Conservation (phyloP, 1,140 invertebrate species). For the Drosophila rufa region DNA sequence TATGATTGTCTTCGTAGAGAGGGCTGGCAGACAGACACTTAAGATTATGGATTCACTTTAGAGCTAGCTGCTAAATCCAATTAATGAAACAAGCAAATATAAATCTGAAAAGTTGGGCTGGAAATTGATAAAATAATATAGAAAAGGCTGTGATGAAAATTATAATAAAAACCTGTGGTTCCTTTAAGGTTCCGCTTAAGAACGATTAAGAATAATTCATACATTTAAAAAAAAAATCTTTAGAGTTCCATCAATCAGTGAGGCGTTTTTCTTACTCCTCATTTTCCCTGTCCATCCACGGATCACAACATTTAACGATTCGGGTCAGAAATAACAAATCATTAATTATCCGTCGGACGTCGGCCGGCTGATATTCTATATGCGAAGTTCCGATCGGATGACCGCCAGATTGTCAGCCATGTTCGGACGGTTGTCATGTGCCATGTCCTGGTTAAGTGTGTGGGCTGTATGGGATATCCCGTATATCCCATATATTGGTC, state of each 20-base stretch:
- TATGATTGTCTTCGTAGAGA: constrained; percentile 53
- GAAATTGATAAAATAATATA: neutral
- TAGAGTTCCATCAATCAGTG: constrained; percentile 30
- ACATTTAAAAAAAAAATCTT: no score
- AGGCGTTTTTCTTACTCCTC: neutral
- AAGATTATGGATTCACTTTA: constrained; percentile 22
- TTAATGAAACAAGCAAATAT: constrained; percentile 22
- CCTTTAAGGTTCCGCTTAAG: no score
- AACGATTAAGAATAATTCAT: no score
- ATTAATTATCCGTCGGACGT: constrained; percentile 49
- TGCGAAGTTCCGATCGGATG: constrained; percentile 70
- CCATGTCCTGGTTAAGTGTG: constrained; percentile 51
- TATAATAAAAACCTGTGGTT: no score
- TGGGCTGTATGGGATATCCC: constrained; percentile 10
- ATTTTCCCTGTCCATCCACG: neutral
- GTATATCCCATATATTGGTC: constrained; percentile 54
- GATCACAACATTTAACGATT: constrained; percentile 49
- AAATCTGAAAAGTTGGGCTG: no score
- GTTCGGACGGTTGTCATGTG: constrained; percentile 10
- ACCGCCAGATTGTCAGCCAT: constrained; percentile 45
- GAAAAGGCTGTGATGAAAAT: no score
- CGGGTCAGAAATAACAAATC: constrained; percentile 56
- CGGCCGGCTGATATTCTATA: constrained; percentile 66
- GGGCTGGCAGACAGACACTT: constrained; percentile 12
- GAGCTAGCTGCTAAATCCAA: constrained; percentile 20